Evolutionary conservation across 1,140 invertebrate genomes (phyloP), one percentile per base, ranked within the genome.

Genomic region (Leptinotarsa texana): DNA sequence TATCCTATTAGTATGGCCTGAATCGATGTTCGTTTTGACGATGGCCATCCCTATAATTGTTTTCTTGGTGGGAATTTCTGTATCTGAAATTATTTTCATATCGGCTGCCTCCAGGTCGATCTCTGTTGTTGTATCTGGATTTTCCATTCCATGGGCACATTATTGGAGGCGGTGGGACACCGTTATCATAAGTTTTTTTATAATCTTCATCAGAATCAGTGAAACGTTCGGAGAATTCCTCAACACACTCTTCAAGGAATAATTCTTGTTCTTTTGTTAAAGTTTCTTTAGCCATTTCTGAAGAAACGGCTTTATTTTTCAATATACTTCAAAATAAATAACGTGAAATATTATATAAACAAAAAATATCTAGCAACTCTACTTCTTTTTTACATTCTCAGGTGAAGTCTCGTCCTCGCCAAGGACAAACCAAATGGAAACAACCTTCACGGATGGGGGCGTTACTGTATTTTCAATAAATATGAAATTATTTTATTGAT

Each of bases 211-310:
- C 83, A 24, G 75, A 71, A 69, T 80, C 79, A 5, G 82, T 83
- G 67, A 77, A 84, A 76, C 82, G 51, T 65, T 84, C 80, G 3
- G 81, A 79, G 79, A 84, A 84, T 69, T 84, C 81, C 22, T 78
- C 42, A 24, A 79, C 69, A 67, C 83, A 84, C 79, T 84, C 83
- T 78, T 83, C 78, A 33, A 84, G 33, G 71, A 84, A 84, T 18
- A 73, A 74, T 75, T 77, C 17, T 77, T 84, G 83, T 18, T 82
- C 81, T 51, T 62, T 74, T 0, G 79, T 78, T 63, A 82, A 77
- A n/a, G 21, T 24, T 73, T 57, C 51, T n/a, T 13, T 57, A 57
- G n/a, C 17, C 51, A 57, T 57, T 57, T 57, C 2, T 42, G 3
- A 42, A 42, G 2, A 42, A 42, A 42, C 33, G 2, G 27, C 8